Evolutionary conservation across 2,888 invertebrate species (phyloP).

Genomic region (Ypsolopha scabrella): DNA sequence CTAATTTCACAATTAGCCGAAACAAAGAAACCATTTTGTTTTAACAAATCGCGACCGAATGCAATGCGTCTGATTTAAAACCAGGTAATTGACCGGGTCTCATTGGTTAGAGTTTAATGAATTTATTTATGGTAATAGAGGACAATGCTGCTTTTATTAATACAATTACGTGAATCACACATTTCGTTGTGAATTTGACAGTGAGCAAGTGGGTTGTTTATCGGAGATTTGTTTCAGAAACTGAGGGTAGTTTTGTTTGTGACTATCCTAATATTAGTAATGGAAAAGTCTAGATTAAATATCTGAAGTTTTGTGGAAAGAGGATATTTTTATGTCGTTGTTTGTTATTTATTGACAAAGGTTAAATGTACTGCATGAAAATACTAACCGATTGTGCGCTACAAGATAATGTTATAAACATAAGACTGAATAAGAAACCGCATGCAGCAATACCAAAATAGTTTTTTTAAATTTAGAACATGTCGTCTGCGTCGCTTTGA

Average conservation of each 20-base stretch:
- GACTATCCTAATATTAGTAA: not conserved
- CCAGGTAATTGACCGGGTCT: conserved; percentile 58
- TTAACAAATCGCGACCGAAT: conserved; percentile 29
- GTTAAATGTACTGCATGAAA: conserved; percentile 17
- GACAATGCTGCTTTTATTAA: conserved; percentile 27
- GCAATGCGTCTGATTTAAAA: conserved; percentile 49
- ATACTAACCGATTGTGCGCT: too few relatives aligned
- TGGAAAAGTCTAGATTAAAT: not conserved
- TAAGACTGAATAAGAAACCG: too few relatives aligned
- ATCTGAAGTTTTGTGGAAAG: not conserved
- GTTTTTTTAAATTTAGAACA: too few relatives aligned
- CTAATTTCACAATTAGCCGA: conserved; percentile 45
- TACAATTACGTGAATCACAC: conserved; percentile 36
- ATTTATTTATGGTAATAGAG: conserved; percentile 35
- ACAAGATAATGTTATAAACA: too few relatives aligned
- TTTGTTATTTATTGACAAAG: conserved; percentile 17
- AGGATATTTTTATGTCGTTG: not conserved
- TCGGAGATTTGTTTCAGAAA: not conserved
- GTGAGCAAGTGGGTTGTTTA: not conserved
- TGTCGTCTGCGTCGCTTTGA: too few relatives aligned
- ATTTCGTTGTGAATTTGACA: conserved; percentile 18
- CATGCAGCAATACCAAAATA: too few relatives aligned
- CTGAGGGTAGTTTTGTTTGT: not conserved
- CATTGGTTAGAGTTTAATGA: conserved; percentile 34
- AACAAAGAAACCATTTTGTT: conserved; percentile 40